Evolutionary conservation across 2,797 vertebrate genomes (phyloP).

Genomic region (Chrysocyon brachyurus): DNA sequence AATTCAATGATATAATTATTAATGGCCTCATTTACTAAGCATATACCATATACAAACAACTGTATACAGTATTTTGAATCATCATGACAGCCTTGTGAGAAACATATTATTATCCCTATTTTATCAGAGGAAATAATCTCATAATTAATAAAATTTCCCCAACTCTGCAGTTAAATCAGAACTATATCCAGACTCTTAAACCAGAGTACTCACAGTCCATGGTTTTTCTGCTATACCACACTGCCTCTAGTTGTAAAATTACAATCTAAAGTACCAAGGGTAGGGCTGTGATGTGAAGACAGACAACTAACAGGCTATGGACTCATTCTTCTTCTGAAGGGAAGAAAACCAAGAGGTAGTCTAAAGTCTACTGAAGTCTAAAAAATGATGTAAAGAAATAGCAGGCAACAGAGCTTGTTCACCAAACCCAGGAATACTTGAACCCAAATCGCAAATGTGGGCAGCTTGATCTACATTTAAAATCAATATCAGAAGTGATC

Average conservation of each 20-base stretch:
- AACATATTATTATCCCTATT: not conserved
- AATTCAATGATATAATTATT: not conserved
- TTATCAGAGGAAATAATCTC: slow-evolving; percentile 39
- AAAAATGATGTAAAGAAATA: slow-evolving; percentile 5
- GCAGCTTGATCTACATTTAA: not conserved
- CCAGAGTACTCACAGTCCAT: not conserved
- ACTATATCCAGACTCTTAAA: not conserved
- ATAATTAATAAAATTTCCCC: slow-evolving; percentile 3
- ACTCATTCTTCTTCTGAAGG: slow-evolving; percentile 3
- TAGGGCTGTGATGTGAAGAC: not conserved
- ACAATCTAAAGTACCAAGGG: not conserved
- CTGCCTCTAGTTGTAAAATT: not conserved
- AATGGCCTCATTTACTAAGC: not conserved
- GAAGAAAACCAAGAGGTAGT: not conserved
- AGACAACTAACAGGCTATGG: not conserved
- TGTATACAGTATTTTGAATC: not conserved
- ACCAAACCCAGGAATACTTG: not conserved
- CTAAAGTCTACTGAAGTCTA: not conserved
- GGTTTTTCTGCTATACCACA: not conserved
- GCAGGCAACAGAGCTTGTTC: not conserved
- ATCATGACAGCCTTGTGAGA: not conserved
- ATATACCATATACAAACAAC: not conserved
- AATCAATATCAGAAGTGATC: not conserved
- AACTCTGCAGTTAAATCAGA: not conserved
- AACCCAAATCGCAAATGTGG: not conserved